Percentiles rank a stretch among this genome's conserved stretches.
Evolutionary conservation across 2,888 invertebrate genomes (phyloP).

Genomic region (Gnatocerus cornutus): DNA sequence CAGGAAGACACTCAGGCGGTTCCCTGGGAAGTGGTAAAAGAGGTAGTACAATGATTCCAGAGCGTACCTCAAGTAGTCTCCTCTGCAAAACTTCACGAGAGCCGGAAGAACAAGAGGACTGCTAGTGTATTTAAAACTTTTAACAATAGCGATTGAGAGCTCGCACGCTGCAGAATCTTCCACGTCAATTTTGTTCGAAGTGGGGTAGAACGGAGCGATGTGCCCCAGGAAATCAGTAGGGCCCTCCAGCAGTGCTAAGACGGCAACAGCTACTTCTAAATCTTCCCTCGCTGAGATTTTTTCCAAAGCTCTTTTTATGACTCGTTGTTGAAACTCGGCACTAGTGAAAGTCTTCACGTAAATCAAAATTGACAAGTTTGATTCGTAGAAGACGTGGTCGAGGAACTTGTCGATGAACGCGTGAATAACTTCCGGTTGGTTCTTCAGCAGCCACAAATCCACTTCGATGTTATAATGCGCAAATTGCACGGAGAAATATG

Average conservation of each 20-base stretch:
- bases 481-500: slow-evolving; percentile 1
- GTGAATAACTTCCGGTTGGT: not conserved
- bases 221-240: slow-evolving; percentile 30
- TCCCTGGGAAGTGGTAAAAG: slow-evolving; percentile 47
- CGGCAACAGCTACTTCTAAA: not conserved
- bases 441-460: slow-evolving; percentile 23
- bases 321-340: not conserved
- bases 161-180: not conserved
- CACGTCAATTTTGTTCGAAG: slow-evolving; percentile 25
- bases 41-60: slow-evolving; percentile 47
- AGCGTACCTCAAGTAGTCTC: slow-evolving; percentile 41
- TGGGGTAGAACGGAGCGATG: slow-evolving; percentile 1
- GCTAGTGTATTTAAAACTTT: slow-evolving; percentile 38
- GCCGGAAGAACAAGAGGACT: slow-evolving; percentile 35
- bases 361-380: not conserved
- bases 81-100: slow-evolving; percentile 43
- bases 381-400: not conserved
- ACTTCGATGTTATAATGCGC: not conserved
- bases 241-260: slow-evolving; percentile 27
- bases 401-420: slow-evolving; percentile 3
- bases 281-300: not conserved
- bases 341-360: not conserved
- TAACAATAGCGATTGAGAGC: not conserved
- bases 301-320: not conserved
- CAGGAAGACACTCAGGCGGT: slow-evolving; percentile 24